phyloP scores from a whole-genome alignment of 2,888 invertebrate species.

The Brachyptera risi region DNA sequence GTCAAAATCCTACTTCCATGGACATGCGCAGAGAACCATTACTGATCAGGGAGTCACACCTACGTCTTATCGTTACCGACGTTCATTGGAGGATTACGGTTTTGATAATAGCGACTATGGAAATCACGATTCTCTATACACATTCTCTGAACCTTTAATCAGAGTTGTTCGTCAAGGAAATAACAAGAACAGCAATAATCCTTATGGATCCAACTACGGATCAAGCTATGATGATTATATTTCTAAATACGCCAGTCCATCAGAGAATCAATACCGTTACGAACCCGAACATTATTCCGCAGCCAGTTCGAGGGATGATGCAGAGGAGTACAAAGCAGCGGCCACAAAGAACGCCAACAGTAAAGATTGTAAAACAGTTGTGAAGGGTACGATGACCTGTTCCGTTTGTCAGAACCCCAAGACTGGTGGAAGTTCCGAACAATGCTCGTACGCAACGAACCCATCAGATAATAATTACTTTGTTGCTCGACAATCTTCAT shows the following conservation, averaged over 20 bases:
- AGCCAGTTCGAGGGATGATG: constrained; percentile 31
- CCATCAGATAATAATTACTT: constrained; percentile 45
- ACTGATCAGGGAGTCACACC: constrained; percentile 21
- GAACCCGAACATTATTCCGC: constrained; percentile 42
- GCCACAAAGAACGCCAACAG: not conserved
- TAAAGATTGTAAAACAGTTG: constrained; percentile 28
- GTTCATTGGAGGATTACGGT: constrained; percentile 19
- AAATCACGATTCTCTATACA: not conserved
- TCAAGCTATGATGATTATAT: constrained; percentile 16
- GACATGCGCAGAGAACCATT: constrained; percentile 24
- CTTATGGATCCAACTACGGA: not conserved
- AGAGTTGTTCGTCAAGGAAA: not conserved
- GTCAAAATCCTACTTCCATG: constrained; percentile 37
- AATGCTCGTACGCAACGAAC: constrained; percentile 71
- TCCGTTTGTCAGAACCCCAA: constrained; percentile 67
- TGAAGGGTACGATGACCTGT: constrained; percentile 37
- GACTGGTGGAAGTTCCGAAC: constrained; percentile 71
- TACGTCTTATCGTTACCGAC: constrained; percentile 21
- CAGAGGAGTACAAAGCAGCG: constrained; percentile 22
- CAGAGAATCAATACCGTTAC: constrained; percentile 39
- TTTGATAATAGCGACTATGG: not conserved
- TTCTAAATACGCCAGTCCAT: not conserved
- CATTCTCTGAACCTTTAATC: not conserved
- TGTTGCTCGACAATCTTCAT: constrained; percentile 34
- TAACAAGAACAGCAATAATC: no score